phyloP scores from a whole-genome alignment of 2,888 invertebrate species.

The Argynnis bischoffii region DNA sequence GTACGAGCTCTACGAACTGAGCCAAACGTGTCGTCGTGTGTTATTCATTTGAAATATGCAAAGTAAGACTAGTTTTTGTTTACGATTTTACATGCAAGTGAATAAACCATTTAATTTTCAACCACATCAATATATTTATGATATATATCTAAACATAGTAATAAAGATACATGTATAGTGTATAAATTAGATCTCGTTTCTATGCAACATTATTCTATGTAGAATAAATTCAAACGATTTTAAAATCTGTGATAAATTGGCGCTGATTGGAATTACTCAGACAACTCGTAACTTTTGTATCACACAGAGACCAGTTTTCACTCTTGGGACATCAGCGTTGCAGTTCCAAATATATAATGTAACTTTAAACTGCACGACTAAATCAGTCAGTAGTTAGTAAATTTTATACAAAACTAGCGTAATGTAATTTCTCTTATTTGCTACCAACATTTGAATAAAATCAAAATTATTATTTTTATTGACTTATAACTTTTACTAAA shows the following conservation, averaged over 20 bases:
- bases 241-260: not conserved
- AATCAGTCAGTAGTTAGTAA: constrained; percentile 1
- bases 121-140: not conserved
- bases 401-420: constrained; percentile 1
- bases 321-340: constrained; percentile 2
- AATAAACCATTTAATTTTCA: not conserved
- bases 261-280: not conserved
- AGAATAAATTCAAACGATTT: not conserved
- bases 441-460: too few relatives aligned
- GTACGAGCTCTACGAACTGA: too few relatives aligned
- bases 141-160: too few relatives aligned
- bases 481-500: too few relatives aligned
- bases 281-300: not conserved
- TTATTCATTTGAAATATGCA: too few relatives aligned
- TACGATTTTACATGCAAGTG: too few relatives aligned
- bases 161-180: too few relatives aligned
- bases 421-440: constrained; percentile 2
- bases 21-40: too few relatives aligned
- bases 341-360: constrained; percentile 10
- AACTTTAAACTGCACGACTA: constrained; percentile 7
- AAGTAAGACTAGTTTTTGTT: too few relatives aligned
- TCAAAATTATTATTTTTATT: too few relatives aligned
- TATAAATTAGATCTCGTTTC: too few relatives aligned
- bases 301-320: not conserved
- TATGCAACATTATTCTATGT: too few relatives aligned